A percentile compares a stretch with the other conserved stretches of the same genome.
phyloP scores from a whole-genome alignment of 2,113 vertebrate genomes.

The Aramus guarauna region DNA sequence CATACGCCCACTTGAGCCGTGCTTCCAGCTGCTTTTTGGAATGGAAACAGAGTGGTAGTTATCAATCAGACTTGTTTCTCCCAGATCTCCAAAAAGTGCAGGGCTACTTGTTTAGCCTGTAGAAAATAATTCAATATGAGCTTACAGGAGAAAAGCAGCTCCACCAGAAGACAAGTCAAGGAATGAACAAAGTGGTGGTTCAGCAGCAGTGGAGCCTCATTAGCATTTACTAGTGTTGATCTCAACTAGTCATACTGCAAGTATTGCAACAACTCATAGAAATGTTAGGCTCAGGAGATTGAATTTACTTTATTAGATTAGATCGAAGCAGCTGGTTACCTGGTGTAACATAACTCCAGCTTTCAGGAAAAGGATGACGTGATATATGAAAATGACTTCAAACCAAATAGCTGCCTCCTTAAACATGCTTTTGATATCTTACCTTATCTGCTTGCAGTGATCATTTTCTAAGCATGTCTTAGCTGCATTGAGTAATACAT shows the following conservation, averaged over 20 bases:
- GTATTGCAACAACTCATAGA: background rate
- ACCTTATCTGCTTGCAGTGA: background rate
- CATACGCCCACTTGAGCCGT: accelerated
- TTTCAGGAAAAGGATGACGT: background rate
- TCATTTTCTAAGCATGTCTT: background rate
- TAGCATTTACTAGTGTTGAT: background rate
- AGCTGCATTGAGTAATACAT: background rate
- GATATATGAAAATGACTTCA: background rate
- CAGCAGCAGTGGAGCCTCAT: background rate
- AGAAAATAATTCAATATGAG: background rate
- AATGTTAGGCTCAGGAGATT: background rate
- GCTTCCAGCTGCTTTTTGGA: background rate
- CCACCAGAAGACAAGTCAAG: background rate
- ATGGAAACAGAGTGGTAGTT: background rate
- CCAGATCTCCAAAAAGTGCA: background rate
- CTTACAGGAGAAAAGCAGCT: background rate
- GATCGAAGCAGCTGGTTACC: background rate
- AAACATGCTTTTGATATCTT: background rate
- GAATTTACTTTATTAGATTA: background rate
- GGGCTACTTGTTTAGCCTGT: background rate
- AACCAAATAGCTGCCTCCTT: background rate
- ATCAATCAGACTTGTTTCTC: background rate
- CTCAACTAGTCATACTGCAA: background rate
- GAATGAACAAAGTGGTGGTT: background rate
- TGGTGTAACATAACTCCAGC: background rate